phyloP scores from a whole-genome alignment of 2,113 vertebrate species.

The Laterallus jamaicensis region DNA sequence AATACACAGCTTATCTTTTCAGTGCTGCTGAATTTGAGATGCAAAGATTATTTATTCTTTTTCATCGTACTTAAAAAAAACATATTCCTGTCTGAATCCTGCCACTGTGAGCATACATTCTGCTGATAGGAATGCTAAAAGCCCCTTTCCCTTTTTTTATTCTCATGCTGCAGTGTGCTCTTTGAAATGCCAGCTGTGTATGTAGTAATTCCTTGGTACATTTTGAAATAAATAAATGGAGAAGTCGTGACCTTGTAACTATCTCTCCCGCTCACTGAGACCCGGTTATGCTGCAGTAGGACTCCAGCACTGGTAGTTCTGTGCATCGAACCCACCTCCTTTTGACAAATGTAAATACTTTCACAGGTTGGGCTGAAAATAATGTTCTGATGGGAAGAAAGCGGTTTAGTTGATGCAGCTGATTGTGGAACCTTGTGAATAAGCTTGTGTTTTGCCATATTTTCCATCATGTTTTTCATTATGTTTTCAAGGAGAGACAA shows the following conservation, averaged over 20 bases:
- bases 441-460: constrained; percentile 1
- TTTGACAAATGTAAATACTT: background rate
- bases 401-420: background rate
- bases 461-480: constrained; percentile 10
- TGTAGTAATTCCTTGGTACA: constrained; percentile 23
- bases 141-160: background rate
- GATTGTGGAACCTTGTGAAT: background rate
- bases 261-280: background rate
- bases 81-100: background rate
- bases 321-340: background rate
- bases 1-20: background rate
- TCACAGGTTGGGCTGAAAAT: background rate
- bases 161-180: background rate
- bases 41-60: background rate
- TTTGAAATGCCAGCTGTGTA: background rate
- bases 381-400: background rate
- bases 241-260: constrained; percentile 66
- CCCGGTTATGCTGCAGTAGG: constrained; percentile 52
- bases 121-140: background rate
- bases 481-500: constrained; percentile 38
- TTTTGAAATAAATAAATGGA: constrained; percentile 48
- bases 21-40: background rate
- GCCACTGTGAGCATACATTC: background rate
- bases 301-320: constrained; percentile 39
- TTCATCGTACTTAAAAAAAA: background rate